phyloP scores from a whole-genome alignment of 2,797 vertebrate genomes.

The Acanthiza pusilla region DNA sequence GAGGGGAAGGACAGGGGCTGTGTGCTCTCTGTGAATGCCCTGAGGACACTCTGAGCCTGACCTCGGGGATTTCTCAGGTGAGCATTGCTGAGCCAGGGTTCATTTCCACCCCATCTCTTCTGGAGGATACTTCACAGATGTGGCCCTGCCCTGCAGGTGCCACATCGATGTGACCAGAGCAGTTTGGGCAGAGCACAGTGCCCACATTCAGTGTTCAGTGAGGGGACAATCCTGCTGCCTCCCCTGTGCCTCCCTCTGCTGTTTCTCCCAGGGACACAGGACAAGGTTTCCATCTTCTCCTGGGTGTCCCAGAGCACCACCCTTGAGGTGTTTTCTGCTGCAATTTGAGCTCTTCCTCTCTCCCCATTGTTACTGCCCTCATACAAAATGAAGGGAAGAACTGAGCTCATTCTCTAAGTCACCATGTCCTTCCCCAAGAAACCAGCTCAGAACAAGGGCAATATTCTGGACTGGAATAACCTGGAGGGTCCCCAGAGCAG shows the following conservation, averaged over 20 bases:
- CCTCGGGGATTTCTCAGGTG: neutral
- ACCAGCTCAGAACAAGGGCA: neutral
- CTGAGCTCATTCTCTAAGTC: neutral
- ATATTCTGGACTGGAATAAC: too few relatives aligned
- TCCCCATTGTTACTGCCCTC: neutral
- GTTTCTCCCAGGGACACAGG: neutral
- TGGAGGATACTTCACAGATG: neutral
- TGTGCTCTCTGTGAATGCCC: neutral
- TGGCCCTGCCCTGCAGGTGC: neutral
- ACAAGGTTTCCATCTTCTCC: neutral
- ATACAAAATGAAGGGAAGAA: neutral
- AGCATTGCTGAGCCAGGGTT: neutral
- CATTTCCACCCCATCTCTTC: neutral
- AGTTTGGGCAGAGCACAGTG: neutral
- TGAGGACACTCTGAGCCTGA: neutral
- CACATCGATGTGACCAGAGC: neutral
- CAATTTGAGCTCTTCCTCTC: neutral
- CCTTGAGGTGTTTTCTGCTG: neutral
- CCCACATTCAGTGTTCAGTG: neutral
- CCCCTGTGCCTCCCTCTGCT: neutral
- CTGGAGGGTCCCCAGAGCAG: neutral
- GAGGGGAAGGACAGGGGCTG: neutral
- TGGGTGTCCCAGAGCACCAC: neutral
- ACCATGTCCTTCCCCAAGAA: neutral
- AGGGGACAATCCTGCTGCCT: neutral